Evolutionary conservation across 2,888 invertebrate species (phyloP).

Genomic region (Meghimatium bilineatum): DNA sequence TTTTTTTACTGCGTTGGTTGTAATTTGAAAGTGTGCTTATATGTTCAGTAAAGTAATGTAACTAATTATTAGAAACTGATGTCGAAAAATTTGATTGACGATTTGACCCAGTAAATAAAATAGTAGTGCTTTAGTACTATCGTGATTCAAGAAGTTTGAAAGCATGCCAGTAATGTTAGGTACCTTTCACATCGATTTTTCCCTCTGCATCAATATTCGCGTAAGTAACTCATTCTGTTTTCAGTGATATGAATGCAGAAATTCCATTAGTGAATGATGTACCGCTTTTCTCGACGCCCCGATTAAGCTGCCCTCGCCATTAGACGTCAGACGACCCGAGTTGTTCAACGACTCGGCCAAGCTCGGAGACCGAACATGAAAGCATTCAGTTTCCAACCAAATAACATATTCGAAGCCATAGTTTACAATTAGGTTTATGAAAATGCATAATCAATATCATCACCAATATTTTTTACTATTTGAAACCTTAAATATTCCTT

Average conservation of each 20-base stretch:
- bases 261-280: neutral
- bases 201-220: neutral
- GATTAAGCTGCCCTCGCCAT: conserved; percentile 41
- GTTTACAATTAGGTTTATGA: neutral
- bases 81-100: conserved; percentile 4
- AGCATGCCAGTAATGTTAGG: neutral
- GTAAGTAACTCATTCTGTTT: neutral
- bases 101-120: conserved; percentile 22
- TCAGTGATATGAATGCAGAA: neutral
- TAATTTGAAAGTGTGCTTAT: neutral
- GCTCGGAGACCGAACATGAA: conserved; percentile 39
- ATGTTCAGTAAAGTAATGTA: neutral
- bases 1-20: neutral
- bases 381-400: conserved; percentile 23
- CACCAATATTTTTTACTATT: neutral
- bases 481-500: neutral
- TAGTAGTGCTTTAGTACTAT: neutral
- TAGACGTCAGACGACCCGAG: conserved; percentile 40
- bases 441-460: neutral
- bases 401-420: neutral
- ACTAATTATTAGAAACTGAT: conserved; percentile 11
- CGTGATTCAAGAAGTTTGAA: neutral
- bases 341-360: conserved; percentile 37
- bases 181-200: neutral
- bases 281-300: neutral